A percentile compares a stretch with the other conserved stretches of the same genome.
Evolutionary conservation across 1,140 invertebrate genomes (phyloP).

Genomic region (Tetranychus urticae): DNA sequence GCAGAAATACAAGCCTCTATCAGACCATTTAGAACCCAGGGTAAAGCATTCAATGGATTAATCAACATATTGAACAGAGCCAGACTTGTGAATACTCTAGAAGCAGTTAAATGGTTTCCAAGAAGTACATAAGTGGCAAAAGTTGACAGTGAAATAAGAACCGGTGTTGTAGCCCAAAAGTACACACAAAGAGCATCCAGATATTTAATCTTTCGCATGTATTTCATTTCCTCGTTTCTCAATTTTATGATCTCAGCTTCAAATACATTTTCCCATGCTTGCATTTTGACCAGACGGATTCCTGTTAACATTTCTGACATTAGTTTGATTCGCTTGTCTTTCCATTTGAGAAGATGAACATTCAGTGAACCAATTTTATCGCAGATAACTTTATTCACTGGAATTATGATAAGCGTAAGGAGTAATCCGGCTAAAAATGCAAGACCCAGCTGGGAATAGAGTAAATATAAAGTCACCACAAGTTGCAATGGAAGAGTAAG

Average conservation of each 20-base stretch:
- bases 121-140: constrained; percentile 60
- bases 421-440: constrained; percentile 68
- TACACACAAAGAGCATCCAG: constrained; percentile 95
- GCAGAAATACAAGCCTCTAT: constrained; percentile 36
- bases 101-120: constrained; percentile 52
- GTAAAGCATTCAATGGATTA: constrained; percentile 81
- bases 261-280: constrained; percentile 82
- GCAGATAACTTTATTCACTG: constrained; percentile 74
- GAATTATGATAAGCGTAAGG: constrained; percentile 69
- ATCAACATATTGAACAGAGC: constrained; percentile 90
- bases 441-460: constrained; percentile 64
- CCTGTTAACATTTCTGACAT: constrained; percentile 67
- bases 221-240: constrained; percentile 39
- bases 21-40: constrained; percentile 91
- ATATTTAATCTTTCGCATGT: constrained; percentile 63
- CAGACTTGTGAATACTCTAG: constrained; percentile 76
- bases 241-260: constrained; percentile 28
- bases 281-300: constrained; percentile 68
- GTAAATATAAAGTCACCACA: constrained; percentile 47
- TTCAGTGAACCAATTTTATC: constrained; percentile 69
- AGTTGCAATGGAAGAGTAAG: constrained; percentile 88
- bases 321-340: constrained; percentile 67
- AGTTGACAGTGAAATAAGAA: constrained; percentile 73
- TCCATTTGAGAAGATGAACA: constrained; percentile 62
- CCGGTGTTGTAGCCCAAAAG: constrained; percentile 96